Evolutionary conservation across 1,140 invertebrate genomes (phyloP), one percentile per base, ranked within the genome.

Genomic region (Leptonema lineaticorne): DNA sequence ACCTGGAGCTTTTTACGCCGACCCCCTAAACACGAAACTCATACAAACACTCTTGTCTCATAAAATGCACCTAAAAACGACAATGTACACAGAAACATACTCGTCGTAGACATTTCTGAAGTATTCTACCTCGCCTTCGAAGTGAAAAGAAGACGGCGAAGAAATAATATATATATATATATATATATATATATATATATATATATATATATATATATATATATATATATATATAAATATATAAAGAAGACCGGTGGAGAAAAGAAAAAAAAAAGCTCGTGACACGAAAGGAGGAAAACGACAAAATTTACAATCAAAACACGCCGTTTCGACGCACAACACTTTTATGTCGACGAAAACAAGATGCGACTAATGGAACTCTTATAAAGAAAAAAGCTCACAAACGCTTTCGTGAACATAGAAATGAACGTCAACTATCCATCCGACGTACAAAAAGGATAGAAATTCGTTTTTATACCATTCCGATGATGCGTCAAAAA

Each of bases 61-160:
- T 53, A 53, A 53, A 53, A 53, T 53, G 50, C 20, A 26, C 20
- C 50, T 26, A 48, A 48, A 48, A 48, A 48, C 46, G 46, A 53
- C 50, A 53, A 53, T 53, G 50, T 53, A 53, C 50, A 53, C 22
- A 22, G 50, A 53, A 53, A 53, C 24, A 14, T 53, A 53, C 50
- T 53, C 50, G 22, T 11, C 37, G 37, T 41, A 14, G 37, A 41
- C 37, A 41, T 16, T 9, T 41, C 11, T 9, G 16, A 41, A 41
- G 37, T 41, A 41, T 41, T n/a, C n/a, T n/a, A 16, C 37, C 11
- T 16, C 16, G 37, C 16, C 37, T 41, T 9, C 11, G 37, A 41
- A 9, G 2, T 9, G 16, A 41, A 41, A 14, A 41, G 11, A 33
- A 41, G 37, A 41, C 11, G 37, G 9, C 11, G 16, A 41, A 41